These are phyloP conservation scores for Mactra quadrangularis DNA, from an alignment of 1,140 invertebrate species.

Conservation along the genomic window DNA sequence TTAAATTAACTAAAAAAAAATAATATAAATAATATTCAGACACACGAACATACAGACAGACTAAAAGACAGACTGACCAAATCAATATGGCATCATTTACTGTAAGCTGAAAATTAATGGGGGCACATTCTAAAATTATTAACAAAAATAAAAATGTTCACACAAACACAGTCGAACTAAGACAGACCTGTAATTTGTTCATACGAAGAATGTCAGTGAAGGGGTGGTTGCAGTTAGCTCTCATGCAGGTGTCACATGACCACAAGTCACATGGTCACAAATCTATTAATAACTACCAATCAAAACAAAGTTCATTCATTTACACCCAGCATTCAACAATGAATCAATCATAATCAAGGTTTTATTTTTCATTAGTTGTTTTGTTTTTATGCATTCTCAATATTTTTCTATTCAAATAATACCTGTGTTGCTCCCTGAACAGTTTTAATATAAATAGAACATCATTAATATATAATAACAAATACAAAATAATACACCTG, in stretches of 20 bases:
- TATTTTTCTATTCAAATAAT: constrained; percentile 30
- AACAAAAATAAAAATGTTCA: background rate
- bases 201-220: background rate
- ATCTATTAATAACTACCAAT: constrained; percentile 61
- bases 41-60: too few species aligned
- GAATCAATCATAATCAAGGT: too few species aligned
- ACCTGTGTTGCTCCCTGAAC: constrained; percentile 50
- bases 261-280: constrained; percentile 52
- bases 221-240: constrained; percentile 49
- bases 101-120: too few species aligned
- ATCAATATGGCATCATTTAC: too few species aligned
- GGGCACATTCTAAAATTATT: too few species aligned
- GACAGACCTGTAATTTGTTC: constrained; percentile 14
- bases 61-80: too few species aligned
- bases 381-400: constrained; percentile 54
- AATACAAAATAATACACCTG: too few species aligned
- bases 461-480: too few species aligned
- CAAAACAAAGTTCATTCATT: constrained; percentile 5
- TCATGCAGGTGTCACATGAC: constrained; percentile 60
- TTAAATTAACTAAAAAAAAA: too few species aligned
- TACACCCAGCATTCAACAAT: constrained; percentile 23
- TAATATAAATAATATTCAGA: too few species aligned
- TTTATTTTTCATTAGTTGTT: constrained; percentile 6
- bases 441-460: too few species aligned
- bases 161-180: background rate